Evolutionary conservation across 2,888 invertebrate species (phyloP).

Genomic region (Syritta pipiens): DNA sequence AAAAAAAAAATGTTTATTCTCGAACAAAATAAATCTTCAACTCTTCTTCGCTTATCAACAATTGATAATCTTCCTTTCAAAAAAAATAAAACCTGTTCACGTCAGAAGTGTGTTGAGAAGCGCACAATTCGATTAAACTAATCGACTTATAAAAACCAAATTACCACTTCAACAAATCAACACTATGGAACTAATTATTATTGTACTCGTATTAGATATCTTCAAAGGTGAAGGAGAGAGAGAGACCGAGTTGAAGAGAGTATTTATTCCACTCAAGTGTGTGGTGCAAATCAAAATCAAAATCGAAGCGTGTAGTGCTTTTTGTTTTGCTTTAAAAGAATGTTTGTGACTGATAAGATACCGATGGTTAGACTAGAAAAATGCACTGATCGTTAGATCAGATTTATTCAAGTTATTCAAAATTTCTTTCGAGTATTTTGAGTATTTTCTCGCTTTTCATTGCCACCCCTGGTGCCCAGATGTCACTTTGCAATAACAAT

Average conservation of each 20-base stretch:
- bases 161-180: slow-evolving; percentile 57
- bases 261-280: slow-evolving; percentile 15
- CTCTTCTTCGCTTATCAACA: slow-evolving; percentile 40
- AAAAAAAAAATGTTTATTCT: slow-evolving; percentile 2
- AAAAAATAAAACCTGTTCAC: slow-evolving; percentile 35
- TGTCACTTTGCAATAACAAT: no score
- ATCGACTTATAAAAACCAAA: slow-evolving; percentile 46
- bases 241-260: no score
- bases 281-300: slow-evolving; percentile 29
- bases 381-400: no score
- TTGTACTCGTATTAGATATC: slow-evolving; percentile 44
- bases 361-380: background rate
- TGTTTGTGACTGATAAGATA: slow-evolving; percentile 42
- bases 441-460: no score
- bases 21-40: slow-evolving; percentile 13
- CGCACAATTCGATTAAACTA: slow-evolving; percentile 41
- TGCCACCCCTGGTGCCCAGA: no score
- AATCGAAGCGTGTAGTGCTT: slow-evolving; percentile 37
- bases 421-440: background rate
- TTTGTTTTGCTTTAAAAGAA: background rate
- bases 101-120: slow-evolving; percentile 23
- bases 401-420: slow-evolving; percentile 1
- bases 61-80: slow-evolving; percentile 39
- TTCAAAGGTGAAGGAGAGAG: background rate
- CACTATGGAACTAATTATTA: slow-evolving; percentile 41